These are phyloP conservation scores for Poeciliopsis turneri DNA, from an alignment of 2,797 vertebrate species.

Conservation along the genomic window DNA sequence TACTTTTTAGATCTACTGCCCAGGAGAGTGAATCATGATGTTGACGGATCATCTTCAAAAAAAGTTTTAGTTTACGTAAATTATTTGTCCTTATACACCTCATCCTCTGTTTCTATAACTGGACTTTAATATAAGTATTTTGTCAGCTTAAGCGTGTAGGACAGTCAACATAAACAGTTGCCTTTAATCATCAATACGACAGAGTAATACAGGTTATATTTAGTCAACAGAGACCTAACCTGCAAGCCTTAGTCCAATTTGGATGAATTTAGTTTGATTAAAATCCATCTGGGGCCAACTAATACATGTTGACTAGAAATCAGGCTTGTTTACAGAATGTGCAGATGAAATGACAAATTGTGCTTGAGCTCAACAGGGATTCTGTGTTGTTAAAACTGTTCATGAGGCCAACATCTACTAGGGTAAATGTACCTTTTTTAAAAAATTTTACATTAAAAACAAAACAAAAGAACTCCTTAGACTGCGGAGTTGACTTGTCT, in stretches of 20 bases:
- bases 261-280: neutral
- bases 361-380: neutral
- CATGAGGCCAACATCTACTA: neutral
- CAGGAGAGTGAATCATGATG: neutral
- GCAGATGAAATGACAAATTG: neutral
- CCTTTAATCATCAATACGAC: neutral
- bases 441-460: neutral
- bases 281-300: neutral
- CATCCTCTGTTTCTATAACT: neutral
- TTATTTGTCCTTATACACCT: neutral
- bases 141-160: neutral
- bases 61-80: neutral
- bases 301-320: neutral
- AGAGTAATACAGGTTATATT: neutral
- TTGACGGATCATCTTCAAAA: neutral
- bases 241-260: neutral
- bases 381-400: neutral
- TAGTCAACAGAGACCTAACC: neutral
- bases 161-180: neutral
- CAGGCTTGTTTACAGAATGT: neutral
- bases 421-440: neutral
- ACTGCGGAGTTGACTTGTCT: neutral
- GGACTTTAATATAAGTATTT: neutral
- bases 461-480: neutral
- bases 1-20: neutral